These are phyloP conservation scores for Platygyra sinensis DNA, from an alignment of 64 coral and sea anemone species.

Conservation along the genomic window DNA sequence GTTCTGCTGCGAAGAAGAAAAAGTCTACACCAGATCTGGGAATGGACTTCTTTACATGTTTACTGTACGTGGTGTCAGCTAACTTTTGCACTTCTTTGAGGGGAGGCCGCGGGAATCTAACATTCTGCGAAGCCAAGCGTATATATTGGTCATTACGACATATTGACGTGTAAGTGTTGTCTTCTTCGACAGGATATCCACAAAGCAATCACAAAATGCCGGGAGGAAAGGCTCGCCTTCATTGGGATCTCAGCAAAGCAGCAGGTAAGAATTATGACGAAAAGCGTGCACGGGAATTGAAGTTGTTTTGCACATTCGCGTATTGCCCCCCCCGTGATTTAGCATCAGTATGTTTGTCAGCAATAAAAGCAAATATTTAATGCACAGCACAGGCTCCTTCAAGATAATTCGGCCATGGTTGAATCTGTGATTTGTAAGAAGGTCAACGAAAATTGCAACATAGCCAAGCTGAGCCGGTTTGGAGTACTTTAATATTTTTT, in stretches of 20 bases:
- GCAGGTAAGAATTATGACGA: conserved; percentile 66
- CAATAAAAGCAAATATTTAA: not conserved
- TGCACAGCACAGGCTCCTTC: not conserved
- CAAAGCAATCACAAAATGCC: conserved; percentile 96
- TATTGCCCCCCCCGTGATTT: not conserved
- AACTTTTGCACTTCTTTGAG: conserved; percentile 10
- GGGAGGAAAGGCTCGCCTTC: conserved; percentile 87
- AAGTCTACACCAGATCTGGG: conserved; percentile 84
- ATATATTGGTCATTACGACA: conserved; percentile 19
- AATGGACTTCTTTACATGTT: conserved; percentile 14
- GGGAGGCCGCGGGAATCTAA: not conserved
- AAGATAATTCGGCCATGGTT: not conserved
- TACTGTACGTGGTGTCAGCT: not conserved
- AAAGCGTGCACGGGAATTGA: not conserved
- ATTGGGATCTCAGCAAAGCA: conserved; percentile 93
- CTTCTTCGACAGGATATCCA: conserved; percentile 81
- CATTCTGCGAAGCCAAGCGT: not conserved
- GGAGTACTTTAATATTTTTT: conserved; percentile 1
- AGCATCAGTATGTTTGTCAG: not conserved
- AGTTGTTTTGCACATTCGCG: not conserved
- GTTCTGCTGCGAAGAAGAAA: conserved; percentile 84
- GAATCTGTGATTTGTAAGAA: not conserved
- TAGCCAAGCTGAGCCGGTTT: not conserved
- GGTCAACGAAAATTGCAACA: not conserved
- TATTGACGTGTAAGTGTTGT: conserved; percentile 12